Percentiles rank a stretch among this genome's conserved stretches.
phyloP scores from a whole-genome alignment of 2,113 vertebrate species.

The Sorex araneus region DNA sequence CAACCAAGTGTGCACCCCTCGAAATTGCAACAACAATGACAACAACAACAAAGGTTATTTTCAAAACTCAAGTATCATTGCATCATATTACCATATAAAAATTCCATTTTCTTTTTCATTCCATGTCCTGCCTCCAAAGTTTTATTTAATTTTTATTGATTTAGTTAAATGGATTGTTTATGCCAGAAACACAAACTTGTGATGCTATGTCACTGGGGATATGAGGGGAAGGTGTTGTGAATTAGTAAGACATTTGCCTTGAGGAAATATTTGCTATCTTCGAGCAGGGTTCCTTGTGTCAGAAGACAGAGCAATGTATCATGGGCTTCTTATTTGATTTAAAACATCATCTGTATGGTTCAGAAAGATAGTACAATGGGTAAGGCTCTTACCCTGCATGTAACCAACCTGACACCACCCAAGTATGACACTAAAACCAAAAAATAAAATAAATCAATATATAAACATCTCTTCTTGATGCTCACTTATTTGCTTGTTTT shows the following conservation, averaged over 20 bases:
- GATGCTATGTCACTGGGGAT: constrained; percentile 34
- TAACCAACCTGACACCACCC: too few relatives aligned
- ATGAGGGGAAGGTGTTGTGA: not conserved
- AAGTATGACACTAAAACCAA: too few relatives aligned
- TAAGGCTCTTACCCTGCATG: too few relatives aligned
- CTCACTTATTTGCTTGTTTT: constrained; percentile 53
- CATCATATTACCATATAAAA: too few relatives aligned
- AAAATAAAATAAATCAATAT: too few relatives aligned
- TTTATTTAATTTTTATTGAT: constrained; percentile 62
- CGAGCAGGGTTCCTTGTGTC: not conserved
- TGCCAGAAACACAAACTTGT: not conserved
- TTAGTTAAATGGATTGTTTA: not conserved
- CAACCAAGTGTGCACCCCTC: too few relatives aligned
- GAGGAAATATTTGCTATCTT: not conserved
- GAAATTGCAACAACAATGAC: too few relatives aligned
- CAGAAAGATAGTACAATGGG: not conserved
- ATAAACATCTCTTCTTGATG: not conserved
- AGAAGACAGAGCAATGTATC: not conserved
- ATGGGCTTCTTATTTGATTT: not conserved
- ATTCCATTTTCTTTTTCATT: not conserved
- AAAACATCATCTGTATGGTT: not conserved
- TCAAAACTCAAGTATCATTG: too few relatives aligned
- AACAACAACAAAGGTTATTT: too few relatives aligned
- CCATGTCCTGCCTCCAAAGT: not conserved
- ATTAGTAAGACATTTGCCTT: constrained; percentile 55